A percentile compares a stretch with the other conserved stretches of the same genome.
Evolutionary conservation across 1,140 invertebrate genomes (phyloP).

Genomic region (Gonatopus flavifemur): DNA sequence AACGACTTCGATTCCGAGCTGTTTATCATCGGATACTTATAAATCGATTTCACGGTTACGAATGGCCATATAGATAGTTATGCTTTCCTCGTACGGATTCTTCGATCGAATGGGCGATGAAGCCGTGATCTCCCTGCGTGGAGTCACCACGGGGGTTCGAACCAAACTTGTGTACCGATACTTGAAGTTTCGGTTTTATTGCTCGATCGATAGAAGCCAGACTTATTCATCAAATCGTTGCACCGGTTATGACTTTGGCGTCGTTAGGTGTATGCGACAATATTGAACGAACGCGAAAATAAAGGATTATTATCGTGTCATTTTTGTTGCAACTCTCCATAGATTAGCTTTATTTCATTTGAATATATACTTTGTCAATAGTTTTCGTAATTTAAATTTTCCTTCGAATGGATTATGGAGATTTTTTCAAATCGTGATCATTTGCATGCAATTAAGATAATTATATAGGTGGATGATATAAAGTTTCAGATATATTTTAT

Average conservation of each 20-base stretch:
- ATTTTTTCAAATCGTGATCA: too few relatives aligned
- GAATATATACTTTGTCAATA: too few relatives aligned
- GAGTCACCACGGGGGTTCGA: slow-evolving; percentile 43
- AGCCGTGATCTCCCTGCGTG: slow-evolving; percentile 40
- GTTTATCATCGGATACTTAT: slow-evolving; percentile 36
- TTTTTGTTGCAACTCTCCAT: too few relatives aligned
- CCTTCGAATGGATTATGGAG: too few relatives aligned
- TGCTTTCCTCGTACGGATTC: slow-evolving; percentile 13
- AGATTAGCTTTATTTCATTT: too few relatives aligned
- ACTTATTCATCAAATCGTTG: slow-evolving; percentile 31
- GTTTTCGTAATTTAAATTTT: too few relatives aligned
- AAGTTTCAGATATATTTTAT: too few relatives aligned
- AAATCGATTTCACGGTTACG: slow-evolving; percentile 33
- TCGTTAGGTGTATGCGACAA: too few relatives aligned
- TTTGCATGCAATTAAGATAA: too few relatives aligned
- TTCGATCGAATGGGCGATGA: slow-evolving; percentile 26
- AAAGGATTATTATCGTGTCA: too few relatives aligned
- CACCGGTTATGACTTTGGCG: slow-evolving; percentile 7
- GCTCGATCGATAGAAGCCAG: slow-evolving; percentile 32
- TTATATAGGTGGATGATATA: too few relatives aligned
- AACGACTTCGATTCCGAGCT: slow-evolving; percentile 41
- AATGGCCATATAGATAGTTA: slow-evolving; percentile 10
- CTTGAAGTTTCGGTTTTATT: slow-evolving; percentile 38
- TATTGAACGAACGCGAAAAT: too few relatives aligned
- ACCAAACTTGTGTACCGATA: slow-evolving; percentile 37